Evolutionary conservation across 2,888 invertebrate genomes (phyloP).

Genomic region (Nezara viridula): DNA sequence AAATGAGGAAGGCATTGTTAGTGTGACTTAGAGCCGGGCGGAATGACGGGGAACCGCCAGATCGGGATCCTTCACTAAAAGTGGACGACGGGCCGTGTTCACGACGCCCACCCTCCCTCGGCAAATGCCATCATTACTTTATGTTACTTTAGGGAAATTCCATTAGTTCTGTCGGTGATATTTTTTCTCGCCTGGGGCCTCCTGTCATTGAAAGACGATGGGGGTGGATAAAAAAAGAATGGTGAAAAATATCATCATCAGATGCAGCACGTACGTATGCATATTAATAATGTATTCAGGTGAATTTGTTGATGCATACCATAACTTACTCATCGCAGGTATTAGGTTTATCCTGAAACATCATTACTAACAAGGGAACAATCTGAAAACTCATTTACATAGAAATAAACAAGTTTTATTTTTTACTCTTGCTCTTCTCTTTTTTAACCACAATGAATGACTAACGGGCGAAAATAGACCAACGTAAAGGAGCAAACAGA

Average conservation of each 20-base stretch:
- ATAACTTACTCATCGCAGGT: too few relatives aligned
- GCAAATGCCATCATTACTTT: constrained; percentile 14
- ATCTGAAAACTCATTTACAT: too few relatives aligned
- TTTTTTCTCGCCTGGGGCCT: background rate
- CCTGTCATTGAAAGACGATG: background rate
- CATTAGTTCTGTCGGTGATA: background rate
- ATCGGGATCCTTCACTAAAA: background rate
- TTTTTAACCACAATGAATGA: too few relatives aligned
- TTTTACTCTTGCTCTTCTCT: too few relatives aligned
- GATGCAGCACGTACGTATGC: background rate
- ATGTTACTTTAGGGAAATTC: constrained; percentile 7
- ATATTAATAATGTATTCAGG: background rate
- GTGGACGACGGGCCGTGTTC: constrained; percentile 11
- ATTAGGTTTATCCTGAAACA: too few relatives aligned
- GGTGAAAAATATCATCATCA: background rate
- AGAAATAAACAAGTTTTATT: too few relatives aligned
- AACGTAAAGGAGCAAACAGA: too few relatives aligned
- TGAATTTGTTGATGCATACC: background rate
- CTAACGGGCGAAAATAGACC: too few relatives aligned
- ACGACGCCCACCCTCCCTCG: background rate
- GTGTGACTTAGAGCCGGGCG: background rate
- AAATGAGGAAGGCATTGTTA: constrained; percentile 20
- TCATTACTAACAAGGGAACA: too few relatives aligned
- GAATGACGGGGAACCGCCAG: background rate
- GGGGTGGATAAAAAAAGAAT: background rate